phyloP scores from a whole-genome alignment of 2,113 vertebrate species.

The Apaloderma vittatum region DNA sequence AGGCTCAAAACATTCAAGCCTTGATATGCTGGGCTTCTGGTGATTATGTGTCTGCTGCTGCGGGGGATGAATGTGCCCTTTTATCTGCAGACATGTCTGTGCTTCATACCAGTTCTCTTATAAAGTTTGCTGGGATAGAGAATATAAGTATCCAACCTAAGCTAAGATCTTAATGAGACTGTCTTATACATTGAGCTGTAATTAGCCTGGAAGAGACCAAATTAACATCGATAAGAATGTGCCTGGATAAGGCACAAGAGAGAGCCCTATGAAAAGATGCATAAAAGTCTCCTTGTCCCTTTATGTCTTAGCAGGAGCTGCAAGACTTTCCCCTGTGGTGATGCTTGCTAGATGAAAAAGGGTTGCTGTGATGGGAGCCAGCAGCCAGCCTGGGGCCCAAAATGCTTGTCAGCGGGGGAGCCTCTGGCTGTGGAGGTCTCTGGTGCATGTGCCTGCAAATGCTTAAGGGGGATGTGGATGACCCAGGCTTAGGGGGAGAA shows the following conservation, averaged over 20 bases:
- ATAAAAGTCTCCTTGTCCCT: not conserved
- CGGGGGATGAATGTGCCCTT: not conserved
- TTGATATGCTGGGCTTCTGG: not conserved
- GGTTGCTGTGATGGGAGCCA: not conserved
- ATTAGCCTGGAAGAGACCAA: not conserved
- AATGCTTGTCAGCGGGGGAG: not conserved
- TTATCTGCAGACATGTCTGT: not conserved
- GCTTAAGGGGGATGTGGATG: not conserved
- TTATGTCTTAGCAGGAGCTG: not conserved
- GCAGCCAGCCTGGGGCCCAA: not conserved
- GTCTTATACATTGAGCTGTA: not conserved
- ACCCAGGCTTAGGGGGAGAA: not conserved
- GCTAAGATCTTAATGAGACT: not conserved
- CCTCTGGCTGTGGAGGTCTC: not conserved
- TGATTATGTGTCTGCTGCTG: not conserved
- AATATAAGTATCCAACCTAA: not conserved
- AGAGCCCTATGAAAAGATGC: not conserved
- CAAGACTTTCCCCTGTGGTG: not conserved
- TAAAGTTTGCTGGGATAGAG: not conserved
- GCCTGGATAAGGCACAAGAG: not conserved
- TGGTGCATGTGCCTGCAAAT: not conserved
- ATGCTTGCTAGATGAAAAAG: not conserved
- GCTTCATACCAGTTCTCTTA: not conserved
- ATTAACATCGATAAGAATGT: not conserved
- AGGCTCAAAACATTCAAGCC: not conserved